Percentiles rank a stretch among this genome's conserved stretches.
phyloP scores from a whole-genome alignment of 2,797 vertebrate genomes.

The Gambusia yucatana region DNA sequence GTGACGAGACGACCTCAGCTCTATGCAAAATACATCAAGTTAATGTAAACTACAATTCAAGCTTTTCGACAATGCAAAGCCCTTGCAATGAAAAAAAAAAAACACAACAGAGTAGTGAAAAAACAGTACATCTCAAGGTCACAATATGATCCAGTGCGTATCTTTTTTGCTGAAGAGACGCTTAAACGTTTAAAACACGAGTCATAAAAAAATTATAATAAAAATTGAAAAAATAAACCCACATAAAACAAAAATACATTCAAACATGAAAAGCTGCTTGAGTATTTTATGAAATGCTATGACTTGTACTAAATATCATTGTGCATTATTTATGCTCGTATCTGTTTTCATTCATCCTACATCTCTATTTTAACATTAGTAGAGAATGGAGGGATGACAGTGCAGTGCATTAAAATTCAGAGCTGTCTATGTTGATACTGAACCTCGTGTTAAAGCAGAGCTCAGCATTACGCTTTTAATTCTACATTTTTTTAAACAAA shows the following conservation, averaged over 20 bases:
- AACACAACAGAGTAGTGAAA: constrained; percentile 5
- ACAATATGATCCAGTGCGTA: constrained; percentile 48
- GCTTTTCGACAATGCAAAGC: constrained; percentile 75
- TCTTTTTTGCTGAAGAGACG: constrained; percentile 41
- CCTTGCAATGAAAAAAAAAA: constrained; percentile 62
- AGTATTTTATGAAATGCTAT: constrained; percentile 49
- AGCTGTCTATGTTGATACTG: constrained; percentile 20
- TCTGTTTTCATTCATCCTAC: constrained; percentile 45
- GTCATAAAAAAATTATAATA: constrained; percentile 49
- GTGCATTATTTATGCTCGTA: constrained; percentile 52
- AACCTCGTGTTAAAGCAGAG: constrained; percentile 33
- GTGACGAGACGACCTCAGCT: constrained; percentile 70
- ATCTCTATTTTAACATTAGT: constrained; percentile 49
- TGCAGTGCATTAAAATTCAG: constrained; percentile 52
- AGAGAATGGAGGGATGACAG: constrained; percentile 51
- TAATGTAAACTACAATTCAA: constrained; percentile 72
- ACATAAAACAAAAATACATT: constrained; percentile 65
- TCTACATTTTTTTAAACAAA: constrained; percentile 47
- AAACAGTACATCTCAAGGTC: constrained; percentile 67
- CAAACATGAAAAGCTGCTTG: constrained; percentile 65
- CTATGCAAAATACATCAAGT: constrained; percentile 76
- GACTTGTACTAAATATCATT: constrained; percentile 48
- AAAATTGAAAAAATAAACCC: constrained; percentile 28
- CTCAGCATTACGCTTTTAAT: constrained; percentile 32
- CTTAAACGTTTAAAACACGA: constrained; percentile 51